These are phyloP conservation scores for Pristionchus mayeri DNA, from an alignment of 2,888 invertebrate species.

Conservation along the genomic window DNA sequence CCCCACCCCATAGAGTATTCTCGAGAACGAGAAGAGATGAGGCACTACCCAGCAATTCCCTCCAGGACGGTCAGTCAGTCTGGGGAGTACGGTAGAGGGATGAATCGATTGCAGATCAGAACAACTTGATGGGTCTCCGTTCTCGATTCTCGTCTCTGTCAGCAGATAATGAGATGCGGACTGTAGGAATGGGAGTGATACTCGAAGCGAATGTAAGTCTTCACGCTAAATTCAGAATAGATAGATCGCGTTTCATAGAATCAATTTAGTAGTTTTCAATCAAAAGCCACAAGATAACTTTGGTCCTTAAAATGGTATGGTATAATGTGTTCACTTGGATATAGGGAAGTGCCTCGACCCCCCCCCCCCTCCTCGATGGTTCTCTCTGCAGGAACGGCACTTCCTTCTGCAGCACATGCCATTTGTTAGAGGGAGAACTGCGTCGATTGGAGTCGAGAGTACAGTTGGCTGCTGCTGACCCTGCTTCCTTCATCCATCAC, in stretches of 20 bases:
- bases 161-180: constrained; percentile 13
- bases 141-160: constrained; percentile 21
- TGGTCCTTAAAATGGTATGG: no score
- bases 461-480: constrained; percentile 55
- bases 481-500: constrained; percentile 63
- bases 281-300: no score
- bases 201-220: not conserved
- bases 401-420: constrained; percentile 70
- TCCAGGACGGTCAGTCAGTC: constrained; percentile 40
- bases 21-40: constrained; percentile 45
- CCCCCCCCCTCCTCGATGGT: no score
- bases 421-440: constrained; percentile 69
- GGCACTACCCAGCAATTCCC: not conserved
- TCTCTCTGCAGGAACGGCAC: constrained; percentile 43
- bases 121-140: not conserved
- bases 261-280: no score
- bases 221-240: no score
- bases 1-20: constrained; percentile 47
- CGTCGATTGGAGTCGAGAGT: constrained; percentile 62
- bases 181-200: constrained; percentile 44
- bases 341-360: no score
- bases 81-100: no score
- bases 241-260: no score
- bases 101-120: not conserved
- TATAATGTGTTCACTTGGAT: no score